Evolutionary conservation across 1,140 invertebrate species (phyloP).

Genomic region (Rhagoletis pomonella): DNA sequence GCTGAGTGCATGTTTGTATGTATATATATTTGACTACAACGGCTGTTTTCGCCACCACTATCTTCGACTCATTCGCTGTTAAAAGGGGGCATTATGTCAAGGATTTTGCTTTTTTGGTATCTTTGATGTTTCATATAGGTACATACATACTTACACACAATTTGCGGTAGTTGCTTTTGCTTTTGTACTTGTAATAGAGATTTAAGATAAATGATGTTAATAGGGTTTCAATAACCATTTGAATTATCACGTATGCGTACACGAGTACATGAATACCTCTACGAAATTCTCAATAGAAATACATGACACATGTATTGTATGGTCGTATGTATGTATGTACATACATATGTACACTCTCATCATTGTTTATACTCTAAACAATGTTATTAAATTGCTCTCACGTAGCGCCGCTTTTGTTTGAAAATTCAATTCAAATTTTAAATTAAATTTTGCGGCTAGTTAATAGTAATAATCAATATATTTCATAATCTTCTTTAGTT

Average conservation of each 20-base stretch:
- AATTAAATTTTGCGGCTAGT: neutral
- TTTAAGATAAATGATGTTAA: slow-evolving; percentile 51
- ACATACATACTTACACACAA: neutral
- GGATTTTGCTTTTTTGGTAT: slow-evolving; percentile 37
- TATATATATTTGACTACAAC: neutral
- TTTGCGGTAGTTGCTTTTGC: neutral
- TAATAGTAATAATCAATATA: neutral
- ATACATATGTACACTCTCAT: neutral
- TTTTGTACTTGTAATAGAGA: slow-evolving; percentile 32
- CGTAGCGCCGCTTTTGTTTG: neutral
- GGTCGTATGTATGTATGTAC: neutral
- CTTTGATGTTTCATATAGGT: neutral
- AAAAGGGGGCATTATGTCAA: slow-evolving; percentile 47
- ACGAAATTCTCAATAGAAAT: too few species aligned
- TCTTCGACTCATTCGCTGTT: slow-evolving; percentile 22
- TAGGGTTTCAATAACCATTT: slow-evolving; percentile 28
- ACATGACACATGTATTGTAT: too few species aligned
- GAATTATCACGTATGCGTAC: slow-evolving; percentile 35
- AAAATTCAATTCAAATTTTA: neutral
- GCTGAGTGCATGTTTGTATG: too few species aligned
- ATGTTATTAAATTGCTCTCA: neutral
- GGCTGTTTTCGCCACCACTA: slow-evolving; percentile 24
- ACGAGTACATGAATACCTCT: neutral
- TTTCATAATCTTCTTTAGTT: too few species aligned
- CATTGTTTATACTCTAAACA: neutral